Conservation (phyloP, 2,888 invertebrate genomes). For the Yponomeuta cagnagella region DNA sequence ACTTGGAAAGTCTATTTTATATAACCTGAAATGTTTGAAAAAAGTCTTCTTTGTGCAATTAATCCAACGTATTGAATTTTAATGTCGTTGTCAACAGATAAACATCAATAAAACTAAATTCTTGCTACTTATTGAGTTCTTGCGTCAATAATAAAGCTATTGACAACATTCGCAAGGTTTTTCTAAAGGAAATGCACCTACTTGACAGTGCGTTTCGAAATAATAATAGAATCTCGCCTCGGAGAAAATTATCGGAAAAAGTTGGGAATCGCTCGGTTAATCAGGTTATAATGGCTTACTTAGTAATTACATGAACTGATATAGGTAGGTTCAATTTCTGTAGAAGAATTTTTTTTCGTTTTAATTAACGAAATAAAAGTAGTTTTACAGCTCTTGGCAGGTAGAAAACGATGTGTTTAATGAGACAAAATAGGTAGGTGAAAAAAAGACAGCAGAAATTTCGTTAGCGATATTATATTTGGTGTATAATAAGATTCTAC, state of each 20-base stretch:
- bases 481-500: no score
- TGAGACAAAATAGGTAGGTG: no score
- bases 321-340: neutral
- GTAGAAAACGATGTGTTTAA: no score
- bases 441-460: no score
- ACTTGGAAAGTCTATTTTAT: no score
- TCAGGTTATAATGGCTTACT: neutral
- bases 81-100: no score
- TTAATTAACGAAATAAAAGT: neutral
- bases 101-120: no score
- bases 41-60: no score
- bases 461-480: no score
- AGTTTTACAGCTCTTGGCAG: neutral
- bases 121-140: neutral
- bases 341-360: neutral
- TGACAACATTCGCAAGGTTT: constrained; percentile 19
- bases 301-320: neutral
- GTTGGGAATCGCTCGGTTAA: constrained; percentile 26
- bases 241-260: constrained; percentile 47
- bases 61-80: no score
- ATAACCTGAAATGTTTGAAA: no score
- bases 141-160: neutral
- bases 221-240: constrained; percentile 30
- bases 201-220: constrained; percentile 23
- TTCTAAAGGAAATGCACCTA: constrained; percentile 32